These are phyloP conservation scores for Drosophila punjabiensis DNA, from an alignment of 1,140 invertebrate genomes.

Conservation along the genomic window DNA sequence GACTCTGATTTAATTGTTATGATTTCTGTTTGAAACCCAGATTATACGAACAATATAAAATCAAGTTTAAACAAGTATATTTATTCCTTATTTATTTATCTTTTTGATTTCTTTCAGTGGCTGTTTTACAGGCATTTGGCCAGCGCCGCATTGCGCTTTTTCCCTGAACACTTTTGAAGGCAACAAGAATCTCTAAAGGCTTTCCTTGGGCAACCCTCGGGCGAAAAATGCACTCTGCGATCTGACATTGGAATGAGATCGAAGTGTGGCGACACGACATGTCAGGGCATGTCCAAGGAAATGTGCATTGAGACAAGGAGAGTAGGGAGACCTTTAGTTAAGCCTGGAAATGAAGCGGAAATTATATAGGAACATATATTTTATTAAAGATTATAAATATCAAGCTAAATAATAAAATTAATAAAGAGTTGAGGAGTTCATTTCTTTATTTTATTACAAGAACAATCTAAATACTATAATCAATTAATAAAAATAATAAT, in stretches of 20 bases:
- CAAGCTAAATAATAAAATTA: background rate
- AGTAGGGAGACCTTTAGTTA: background rate
- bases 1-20: too few relatives aligned
- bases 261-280: background rate
- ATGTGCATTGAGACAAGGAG: too few relatives aligned
- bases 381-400: background rate
- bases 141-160: conserved; percentile 49
- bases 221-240: conserved; percentile 29
- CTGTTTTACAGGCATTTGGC: conserved; percentile 10
- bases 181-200: conserved; percentile 11
- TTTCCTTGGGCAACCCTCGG: background rate
- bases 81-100: background rate
- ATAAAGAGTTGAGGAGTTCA: background rate
- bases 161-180: background rate
- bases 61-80: too few relatives aligned
- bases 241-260: conserved; percentile 15
- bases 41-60: too few relatives aligned
- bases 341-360: background rate
- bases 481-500: too few relatives aligned
- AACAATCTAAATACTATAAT: too few relatives aligned
- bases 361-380: background rate
- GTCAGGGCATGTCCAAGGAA: background rate
- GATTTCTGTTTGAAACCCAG: too few relatives aligned
- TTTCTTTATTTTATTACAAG: too few relatives aligned
- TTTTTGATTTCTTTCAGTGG: background rate